Evolutionary conservation across 2,797 vertebrate species (phyloP), one percentile per base, ranked within the genome.

Genomic region (Pelodytes ibericus): DNA sequence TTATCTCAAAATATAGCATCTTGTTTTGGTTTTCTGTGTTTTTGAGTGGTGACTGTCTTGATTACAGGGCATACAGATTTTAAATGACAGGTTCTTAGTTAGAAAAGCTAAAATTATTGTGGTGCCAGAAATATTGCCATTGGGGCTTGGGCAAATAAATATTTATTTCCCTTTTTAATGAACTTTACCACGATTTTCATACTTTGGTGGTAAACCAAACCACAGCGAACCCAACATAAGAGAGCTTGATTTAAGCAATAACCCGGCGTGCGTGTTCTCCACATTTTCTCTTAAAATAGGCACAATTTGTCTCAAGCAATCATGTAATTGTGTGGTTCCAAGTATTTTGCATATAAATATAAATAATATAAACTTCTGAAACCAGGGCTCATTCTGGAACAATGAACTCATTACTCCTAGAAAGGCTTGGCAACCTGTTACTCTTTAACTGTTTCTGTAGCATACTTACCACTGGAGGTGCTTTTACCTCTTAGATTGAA

Each of bases 101-200:
- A 79, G 70, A 73, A 68, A 79, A 61, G 31, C 70, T 79, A 68
- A 79, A 79, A 79, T 79, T 62, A 79, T 68, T 79, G 70, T 68
- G 70, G 63, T 79, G 70, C 63, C 70, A 79, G 70, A 72, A 73
- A 61, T 62, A 79, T 79, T 78, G 62, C 41, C 63, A 79, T 56
- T 53, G 56, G 70, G 29, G 36, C 61, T 72, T 79, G 69, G 70
- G 67, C 57, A 73, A 72, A 77, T 77, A 71, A 77, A 72, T 79
- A 79, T 79, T 68, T 67, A 67, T 72, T 78, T 72, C 63, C 63
- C 31, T 56, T 67, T 79, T 79, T 73, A 79, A 79, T 79, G 63
- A 79, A 72, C 72, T 33, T 67, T 59, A 79, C 76, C 63, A 57
- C 69, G 61, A 36, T 72, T 78, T 72, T 78, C 53, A 66, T 72